A percentile compares a stretch with the other conserved stretches of the same genome.
Conservation (phyloP, 2,888 invertebrate species). For the Ornithoptera priamus region DNA sequence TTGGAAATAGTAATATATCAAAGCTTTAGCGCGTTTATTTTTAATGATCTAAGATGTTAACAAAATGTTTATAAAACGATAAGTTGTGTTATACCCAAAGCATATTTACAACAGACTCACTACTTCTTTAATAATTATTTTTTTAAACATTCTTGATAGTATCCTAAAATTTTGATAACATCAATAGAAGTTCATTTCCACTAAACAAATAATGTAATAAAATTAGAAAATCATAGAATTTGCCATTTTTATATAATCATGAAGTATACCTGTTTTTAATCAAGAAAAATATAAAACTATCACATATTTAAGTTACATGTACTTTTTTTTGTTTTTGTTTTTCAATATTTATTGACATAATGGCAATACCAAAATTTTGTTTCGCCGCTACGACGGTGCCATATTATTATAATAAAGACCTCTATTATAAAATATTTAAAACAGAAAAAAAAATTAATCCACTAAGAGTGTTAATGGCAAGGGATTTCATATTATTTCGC, state of each 20-base stretch:
- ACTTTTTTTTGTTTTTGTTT: not conserved
- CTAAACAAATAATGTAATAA: not conserved
- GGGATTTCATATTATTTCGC: not conserved
- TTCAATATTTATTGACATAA: not conserved
- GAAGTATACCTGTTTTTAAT: not conserved
- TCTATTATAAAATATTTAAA: too few relatives aligned
- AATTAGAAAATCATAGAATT: not conserved
- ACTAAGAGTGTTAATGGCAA: not conserved
- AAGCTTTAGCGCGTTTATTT: not conserved
- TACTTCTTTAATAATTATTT: not conserved
- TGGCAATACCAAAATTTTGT: too few relatives aligned
- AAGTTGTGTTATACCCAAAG: conserved; percentile 10
- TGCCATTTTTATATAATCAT: not conserved
- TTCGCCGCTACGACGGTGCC: too few relatives aligned
- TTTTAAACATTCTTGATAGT: conserved; percentile 5
- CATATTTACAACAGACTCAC: conserved; percentile 22
- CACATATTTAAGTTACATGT: not conserved
- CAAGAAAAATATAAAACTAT: not conserved
- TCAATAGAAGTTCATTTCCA: not conserved
- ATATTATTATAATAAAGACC: too few relatives aligned
- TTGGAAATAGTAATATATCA: not conserved
- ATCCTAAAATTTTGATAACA: not conserved
- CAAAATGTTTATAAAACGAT: conserved; percentile 4
- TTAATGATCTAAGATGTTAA: conserved; percentile 15
- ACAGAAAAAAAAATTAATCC: not conserved